Conservation (phyloP, 2,888 invertebrate species). For the Melipona bicolor region DNA sequence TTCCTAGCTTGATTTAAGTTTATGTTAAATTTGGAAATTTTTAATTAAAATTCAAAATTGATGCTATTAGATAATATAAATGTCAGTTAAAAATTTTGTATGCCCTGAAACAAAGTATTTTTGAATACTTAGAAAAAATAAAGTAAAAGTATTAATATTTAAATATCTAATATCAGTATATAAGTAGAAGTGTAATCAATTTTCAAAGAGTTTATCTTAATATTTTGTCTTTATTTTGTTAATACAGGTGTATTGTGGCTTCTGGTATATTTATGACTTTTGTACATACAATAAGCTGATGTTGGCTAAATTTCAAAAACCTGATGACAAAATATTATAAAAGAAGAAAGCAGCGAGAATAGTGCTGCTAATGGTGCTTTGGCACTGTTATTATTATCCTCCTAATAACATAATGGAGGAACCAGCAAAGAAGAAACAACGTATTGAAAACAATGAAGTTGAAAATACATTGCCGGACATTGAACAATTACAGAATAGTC, state of each 20-base stretch:
- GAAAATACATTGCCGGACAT: conserved; percentile 87
- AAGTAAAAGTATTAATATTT: not conserved
- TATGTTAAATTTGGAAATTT: not conserved
- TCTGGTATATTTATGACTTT: conserved; percentile 15
- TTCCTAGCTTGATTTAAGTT: not conserved
- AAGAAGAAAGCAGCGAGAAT: conserved; percentile 53
- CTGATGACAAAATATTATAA: conserved; percentile 68
- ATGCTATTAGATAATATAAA: not conserved
- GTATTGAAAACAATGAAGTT: conserved; percentile 87
- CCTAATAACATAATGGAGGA: conserved; percentile 90
- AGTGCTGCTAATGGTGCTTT: conserved; percentile 87
- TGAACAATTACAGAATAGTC: conserved; percentile 87
- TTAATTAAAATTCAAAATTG: not conserved
- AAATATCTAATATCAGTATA: not conserved
- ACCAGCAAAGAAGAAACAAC: conserved; percentile 93
- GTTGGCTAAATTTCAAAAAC: conserved; percentile 67
- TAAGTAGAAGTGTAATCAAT: not conserved
- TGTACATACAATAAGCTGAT: conserved; percentile 44
- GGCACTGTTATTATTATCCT: conserved; percentile 85
- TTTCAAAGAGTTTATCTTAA: not conserved
- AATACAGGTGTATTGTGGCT: conserved; percentile 25
- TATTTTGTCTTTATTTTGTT: conserved; percentile 9
- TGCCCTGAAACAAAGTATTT: not conserved
- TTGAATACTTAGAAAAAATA: not conserved
- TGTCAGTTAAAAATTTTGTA: not conserved